These are phyloP conservation scores for Picathartes gymnocephalus DNA, from an alignment of 2,113 vertebrate genomes.

Conservation along the genomic window DNA sequence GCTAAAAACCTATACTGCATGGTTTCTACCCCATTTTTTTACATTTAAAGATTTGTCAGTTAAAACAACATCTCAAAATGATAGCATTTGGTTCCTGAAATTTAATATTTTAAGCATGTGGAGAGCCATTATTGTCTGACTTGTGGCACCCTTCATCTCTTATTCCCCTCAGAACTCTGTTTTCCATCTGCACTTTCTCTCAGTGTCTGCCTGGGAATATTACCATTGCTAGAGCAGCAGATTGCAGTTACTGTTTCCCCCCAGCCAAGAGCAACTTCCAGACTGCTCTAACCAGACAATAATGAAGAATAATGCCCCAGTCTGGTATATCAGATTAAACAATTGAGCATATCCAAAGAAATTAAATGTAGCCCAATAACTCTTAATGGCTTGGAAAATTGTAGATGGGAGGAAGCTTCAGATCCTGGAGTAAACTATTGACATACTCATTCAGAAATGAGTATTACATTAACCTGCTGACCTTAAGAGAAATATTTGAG, in stretches of 20 bases:
- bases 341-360: slow-evolving; percentile 12
- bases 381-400: neutral
- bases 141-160: neutral
- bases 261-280: neutral
- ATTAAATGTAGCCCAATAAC: neutral
- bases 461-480: neutral
- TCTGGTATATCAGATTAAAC: slow-evolving; percentile 24
- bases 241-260: neutral
- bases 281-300: slow-evolving; percentile 5
- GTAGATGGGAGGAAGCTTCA: neutral
- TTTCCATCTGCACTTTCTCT: neutral
- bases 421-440: neutral
- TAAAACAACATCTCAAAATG: neutral
- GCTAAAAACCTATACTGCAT: neutral
- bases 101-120: neutral
- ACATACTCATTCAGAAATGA: neutral
- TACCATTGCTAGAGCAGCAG: neutral
- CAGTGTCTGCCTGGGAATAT: neutral
- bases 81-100: neutral
- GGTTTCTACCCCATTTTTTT: neutral
- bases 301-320: slow-evolving; percentile 24
- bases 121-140: neutral
- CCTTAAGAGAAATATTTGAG: neutral
- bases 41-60: neutral
- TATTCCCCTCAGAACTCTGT: neutral